Percentiles rank a stretch among this genome's conserved stretches.
Conservation (phyloP, 2,888 invertebrate species). For the Rhagonycha fulva region DNA sequence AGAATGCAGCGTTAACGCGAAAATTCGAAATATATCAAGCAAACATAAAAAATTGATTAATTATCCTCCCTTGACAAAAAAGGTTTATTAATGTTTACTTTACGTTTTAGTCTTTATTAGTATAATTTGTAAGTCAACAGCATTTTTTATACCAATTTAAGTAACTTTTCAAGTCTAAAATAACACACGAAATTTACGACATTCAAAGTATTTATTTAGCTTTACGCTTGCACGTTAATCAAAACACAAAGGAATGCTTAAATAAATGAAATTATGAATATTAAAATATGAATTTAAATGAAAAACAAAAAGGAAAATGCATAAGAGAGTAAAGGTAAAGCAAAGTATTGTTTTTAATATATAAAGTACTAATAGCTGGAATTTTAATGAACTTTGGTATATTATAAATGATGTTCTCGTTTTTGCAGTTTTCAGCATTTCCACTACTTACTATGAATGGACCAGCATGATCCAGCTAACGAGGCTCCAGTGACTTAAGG, state of each 20-base stretch:
- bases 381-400: not conserved
- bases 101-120: not conserved
- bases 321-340: not conserved
- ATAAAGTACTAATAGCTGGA: not conserved
- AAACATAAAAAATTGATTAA: slow-evolving; percentile 2
- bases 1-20: not conserved
- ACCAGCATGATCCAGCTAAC: not conserved
- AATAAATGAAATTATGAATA: not conserved
- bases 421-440: not conserved
- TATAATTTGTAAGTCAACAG: not conserved
- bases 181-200: not conserved
- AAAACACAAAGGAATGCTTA: not conserved
- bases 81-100: not conserved
- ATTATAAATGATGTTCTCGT: too few species aligned
- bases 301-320: not conserved
- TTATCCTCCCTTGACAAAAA: not conserved
- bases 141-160: not conserved
- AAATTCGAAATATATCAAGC: not conserved
- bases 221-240: not conserved
- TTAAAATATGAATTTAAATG: not conserved
- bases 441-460: not conserved
- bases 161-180: not conserved
- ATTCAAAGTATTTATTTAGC: not conserved
- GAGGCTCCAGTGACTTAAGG: not conserved
- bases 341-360: not conserved